Conservation (phyloP, 2,797 vertebrate genomes). For the Tapirus indicus region DNA sequence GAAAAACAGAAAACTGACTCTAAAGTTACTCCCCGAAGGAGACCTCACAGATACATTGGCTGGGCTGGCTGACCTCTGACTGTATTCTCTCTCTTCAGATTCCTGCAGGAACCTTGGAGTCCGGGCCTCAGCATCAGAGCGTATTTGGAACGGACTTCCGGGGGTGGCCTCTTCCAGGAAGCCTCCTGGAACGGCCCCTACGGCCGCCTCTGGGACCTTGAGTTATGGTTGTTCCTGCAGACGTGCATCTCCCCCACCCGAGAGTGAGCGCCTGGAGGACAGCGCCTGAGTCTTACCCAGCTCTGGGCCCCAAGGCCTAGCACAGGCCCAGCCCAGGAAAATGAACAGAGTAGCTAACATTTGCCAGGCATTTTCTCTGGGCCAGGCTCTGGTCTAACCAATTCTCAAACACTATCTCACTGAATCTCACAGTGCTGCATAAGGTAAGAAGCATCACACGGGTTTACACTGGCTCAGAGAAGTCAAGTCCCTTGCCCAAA, state of each 20-base stretch:
- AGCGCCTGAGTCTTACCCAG: not conserved
- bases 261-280: not conserved
- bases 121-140: not conserved
- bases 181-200: not conserved
- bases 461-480: not conserved
- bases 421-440: not conserved
- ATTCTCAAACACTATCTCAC: not conserved
- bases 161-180: not conserved
- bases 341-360: not conserved
- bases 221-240: not conserved
- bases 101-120: not conserved
- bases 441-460: not conserved
- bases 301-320: not conserved
- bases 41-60: too few species aligned
- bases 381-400: not conserved
- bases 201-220: not conserved
- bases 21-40: not conserved
- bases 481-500: not conserved
- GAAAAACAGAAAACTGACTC: not conserved
- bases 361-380: not conserved
- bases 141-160: not conserved
- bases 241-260: not conserved
- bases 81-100: not conserved
- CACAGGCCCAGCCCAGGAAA: not conserved
- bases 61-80: not conserved